Percentiles rank a stretch among this genome's conserved stretches.
Conservation (phyloP, 2,113 vertebrate genomes). For the Hemibates koningsi region DNA sequence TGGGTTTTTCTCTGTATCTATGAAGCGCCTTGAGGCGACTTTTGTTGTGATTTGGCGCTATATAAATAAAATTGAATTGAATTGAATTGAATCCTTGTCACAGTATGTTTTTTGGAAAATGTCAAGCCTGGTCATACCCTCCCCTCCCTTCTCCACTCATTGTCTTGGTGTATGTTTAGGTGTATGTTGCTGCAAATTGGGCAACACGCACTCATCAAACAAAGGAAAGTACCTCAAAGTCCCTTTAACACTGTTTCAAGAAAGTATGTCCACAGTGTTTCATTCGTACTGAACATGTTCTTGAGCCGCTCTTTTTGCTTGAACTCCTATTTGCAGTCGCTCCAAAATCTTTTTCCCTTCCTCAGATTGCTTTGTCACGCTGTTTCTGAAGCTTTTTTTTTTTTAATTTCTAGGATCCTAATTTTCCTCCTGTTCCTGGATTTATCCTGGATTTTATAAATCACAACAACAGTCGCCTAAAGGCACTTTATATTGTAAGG, state of each 20-base stretch:
- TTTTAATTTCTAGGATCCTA: fast-evolving
- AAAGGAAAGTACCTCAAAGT: neutral
- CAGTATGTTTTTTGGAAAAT: neutral
- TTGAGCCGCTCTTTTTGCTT: fast-evolving
- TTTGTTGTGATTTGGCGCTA: too few relatives aligned
- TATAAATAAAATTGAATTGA: too few relatives aligned
- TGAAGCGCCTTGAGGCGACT: too few relatives aligned
- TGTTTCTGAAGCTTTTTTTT: neutral
- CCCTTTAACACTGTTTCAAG: neutral
- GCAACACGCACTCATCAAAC: neutral
- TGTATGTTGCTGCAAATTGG: neutral
- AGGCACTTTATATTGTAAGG: neutral
- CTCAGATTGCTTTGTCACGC: neutral
- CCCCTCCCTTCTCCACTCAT: neutral
- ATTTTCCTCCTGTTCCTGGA: neutral
- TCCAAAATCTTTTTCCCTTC: neutral
- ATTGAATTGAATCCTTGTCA: neutral
- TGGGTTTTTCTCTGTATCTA: too few relatives aligned
- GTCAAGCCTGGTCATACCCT: neutral
- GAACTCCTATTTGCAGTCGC: neutral
- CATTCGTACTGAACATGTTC: neutral
- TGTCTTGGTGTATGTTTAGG: neutral
- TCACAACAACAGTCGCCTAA: fast-evolving
- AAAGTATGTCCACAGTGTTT: neutral
- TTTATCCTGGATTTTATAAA: neutral